Evolutionary conservation across 1,140 invertebrate species (phyloP), one percentile per base, ranked within the genome.

Genomic region (Heliconius hewitsoni): DNA sequence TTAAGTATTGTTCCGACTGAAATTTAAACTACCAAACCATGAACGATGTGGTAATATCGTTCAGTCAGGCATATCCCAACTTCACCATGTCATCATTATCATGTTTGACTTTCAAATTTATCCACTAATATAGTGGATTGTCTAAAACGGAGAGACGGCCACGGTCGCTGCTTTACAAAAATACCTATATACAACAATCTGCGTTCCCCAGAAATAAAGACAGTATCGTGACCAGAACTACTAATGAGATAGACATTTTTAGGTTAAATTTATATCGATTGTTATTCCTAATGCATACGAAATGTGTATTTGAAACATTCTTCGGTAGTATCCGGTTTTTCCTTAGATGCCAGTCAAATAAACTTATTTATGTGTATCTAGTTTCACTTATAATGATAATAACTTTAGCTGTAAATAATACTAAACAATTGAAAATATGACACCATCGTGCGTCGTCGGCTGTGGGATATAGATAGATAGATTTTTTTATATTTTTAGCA

Each of bases 111-210:
- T 66, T 66, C 27, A 66, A 23, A 66, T 66, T 3, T 30, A 66
- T n/a, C 23, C 23, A 66, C 27, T 30, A 66, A 66, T 66, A 66
- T 30, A 18, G 27, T 27, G 60, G 60, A 66, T 66, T 30, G 71
- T 72, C 71, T 42, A 72, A 72, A 72, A 72, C 71, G 19, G 71
- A 72, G 34, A 72, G 71, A 72, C 71, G 37, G 71, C 42, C 71
- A 72, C 71, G 71, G 71, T 72, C 37, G 30, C 34, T 72, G 71
- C 18, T 19, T 19, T 6, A 66, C 23, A 66, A 3, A 66, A 16
- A 66, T 30, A 46, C 13, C 42, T 46, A 46, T 52, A 19, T 19
- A 19, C 18, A 66, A 30, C 57, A 60, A 30, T 72, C 16, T 72
- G n/a, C n/a, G 19, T 72, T 72, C 70, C 37, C n/a, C n/a, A 42